phyloP scores from a whole-genome alignment of 2,113 vertebrate genomes.

The Colossoma macropomum region DNA sequence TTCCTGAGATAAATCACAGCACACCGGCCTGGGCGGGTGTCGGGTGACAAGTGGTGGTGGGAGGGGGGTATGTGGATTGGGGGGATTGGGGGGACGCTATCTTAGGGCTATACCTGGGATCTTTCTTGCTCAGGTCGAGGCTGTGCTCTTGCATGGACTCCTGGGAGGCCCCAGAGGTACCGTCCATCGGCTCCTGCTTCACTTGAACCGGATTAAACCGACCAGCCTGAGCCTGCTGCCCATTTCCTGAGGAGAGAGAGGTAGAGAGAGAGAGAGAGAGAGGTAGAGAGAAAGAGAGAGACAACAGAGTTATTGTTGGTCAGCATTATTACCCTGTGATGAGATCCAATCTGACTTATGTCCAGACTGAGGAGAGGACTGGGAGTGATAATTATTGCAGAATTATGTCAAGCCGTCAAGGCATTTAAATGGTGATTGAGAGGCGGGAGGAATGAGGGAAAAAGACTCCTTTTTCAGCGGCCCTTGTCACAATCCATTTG shows the following conservation, averaged over 20 bases:
- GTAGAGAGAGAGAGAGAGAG: slow-evolving; percentile 61
- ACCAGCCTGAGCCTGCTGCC: slow-evolving; percentile 77
- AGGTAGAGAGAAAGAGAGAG: slow-evolving; percentile 57
- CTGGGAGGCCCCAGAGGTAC: slow-evolving; percentile 69
- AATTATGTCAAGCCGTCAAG: slow-evolving; percentile 98
- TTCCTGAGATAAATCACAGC: slow-evolving; percentile 54
- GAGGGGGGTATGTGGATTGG: not conserved
- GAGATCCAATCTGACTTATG: slow-evolving; percentile 90
- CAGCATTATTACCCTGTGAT: slow-evolving; percentile 87
- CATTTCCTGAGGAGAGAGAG: slow-evolving; percentile 82
- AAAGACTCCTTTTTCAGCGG: slow-evolving; percentile 89
- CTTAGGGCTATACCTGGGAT: slow-evolving; percentile 80
- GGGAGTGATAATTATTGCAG: slow-evolving; percentile 97
- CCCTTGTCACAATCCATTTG: slow-evolving; percentile 98
- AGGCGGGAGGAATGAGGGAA: slow-evolving; percentile 85
- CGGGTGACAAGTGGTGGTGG: not conserved
- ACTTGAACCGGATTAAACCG: slow-evolving; percentile 87
- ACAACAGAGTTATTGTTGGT: slow-evolving; percentile 86
- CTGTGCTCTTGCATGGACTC: slow-evolving; percentile 91
- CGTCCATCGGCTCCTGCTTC: slow-evolving; percentile 87
- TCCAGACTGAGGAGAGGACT: slow-evolving; percentile 89
- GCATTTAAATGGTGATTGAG: slow-evolving; percentile 87
- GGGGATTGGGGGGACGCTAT: not conserved
- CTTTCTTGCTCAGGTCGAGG: slow-evolving; percentile 93
- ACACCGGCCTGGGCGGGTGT: not conserved